A percentile compares a stretch with the other conserved stretches of the same genome.
Evolutionary conservation across 37 sponge, comb jelly and placozoan species (phyloP).

Genomic region (Beroe forskalii): DNA sequence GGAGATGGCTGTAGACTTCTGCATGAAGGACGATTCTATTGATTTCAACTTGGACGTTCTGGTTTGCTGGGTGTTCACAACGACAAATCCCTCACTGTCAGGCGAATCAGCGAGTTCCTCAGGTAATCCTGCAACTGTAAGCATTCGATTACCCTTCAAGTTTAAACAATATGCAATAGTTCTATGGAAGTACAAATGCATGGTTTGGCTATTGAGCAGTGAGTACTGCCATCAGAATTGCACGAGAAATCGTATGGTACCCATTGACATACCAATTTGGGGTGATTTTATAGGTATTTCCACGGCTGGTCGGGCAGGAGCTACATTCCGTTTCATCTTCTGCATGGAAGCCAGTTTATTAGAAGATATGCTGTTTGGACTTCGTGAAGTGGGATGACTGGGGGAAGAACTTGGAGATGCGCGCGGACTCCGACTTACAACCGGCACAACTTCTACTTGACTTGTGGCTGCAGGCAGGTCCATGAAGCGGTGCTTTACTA

Average conservation of each 20-base stretch:
- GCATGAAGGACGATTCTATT: conserved; percentile 63
- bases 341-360: conserved; percentile 52
- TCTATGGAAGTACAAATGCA: too few relatives aligned
- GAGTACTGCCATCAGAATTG: too few relatives aligned
- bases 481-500: conserved; percentile 50
- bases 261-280: too few relatives aligned
- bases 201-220: too few relatives aligned
- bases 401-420: conserved; percentile 29
- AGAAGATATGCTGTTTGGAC: conserved; percentile 41
- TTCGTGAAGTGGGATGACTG: conserved; percentile 27
- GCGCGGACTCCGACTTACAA: background rate
- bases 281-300: conserved; percentile 30
- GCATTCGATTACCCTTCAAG: too few relatives aligned
- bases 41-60: conserved; percentile 36
- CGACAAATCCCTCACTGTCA: conserved; percentile 28
- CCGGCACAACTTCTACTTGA: background rate
- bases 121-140: conserved; percentile 1
- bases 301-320: conserved; percentile 40
- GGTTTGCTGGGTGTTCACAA: conserved; percentile 26
- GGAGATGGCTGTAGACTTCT: conserved; percentile 22
- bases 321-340: conserved; percentile 1
- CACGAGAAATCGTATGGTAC: too few relatives aligned
- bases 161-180: too few relatives aligned
- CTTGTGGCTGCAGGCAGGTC: background rate
- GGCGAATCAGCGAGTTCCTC: conserved; percentile 6